Conservation (phyloP, 2,797 vertebrate genomes). For the Xenops minutus region DNA sequence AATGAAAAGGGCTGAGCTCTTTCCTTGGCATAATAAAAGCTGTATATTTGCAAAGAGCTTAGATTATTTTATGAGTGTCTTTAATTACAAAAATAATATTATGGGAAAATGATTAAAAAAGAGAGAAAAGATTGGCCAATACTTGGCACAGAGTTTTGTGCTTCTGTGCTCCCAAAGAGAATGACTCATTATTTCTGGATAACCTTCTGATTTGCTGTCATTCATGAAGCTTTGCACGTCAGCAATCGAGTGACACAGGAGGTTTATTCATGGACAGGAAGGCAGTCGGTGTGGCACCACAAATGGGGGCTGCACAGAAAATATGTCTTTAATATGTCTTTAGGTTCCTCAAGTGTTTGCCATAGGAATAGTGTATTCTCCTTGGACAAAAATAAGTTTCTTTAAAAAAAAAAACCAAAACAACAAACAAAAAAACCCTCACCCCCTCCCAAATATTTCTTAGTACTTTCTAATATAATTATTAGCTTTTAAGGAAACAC, state of each 20-base stretch:
- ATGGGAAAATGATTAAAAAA: fast-evolving
- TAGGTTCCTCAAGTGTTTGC: not conserved
- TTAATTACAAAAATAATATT: not conserved
- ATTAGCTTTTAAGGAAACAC: not conserved
- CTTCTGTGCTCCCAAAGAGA: not conserved
- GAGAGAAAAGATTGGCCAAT: not conserved
- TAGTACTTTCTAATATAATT: not conserved
- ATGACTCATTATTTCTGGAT: not conserved
- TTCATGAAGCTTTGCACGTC: not conserved
- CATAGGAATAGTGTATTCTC: not conserved
- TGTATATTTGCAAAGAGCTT: not conserved
- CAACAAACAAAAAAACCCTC: not conserved
- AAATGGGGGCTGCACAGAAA: not conserved
- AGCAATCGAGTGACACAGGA: not conserved
- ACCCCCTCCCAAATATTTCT: not conserved
- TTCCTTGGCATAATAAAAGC: not conserved
- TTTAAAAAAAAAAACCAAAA: not conserved
- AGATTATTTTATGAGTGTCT: not conserved
- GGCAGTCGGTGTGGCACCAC: not conserved
- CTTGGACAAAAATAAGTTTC: not conserved
- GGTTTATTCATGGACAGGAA: not conserved
- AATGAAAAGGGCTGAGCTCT: not conserved
- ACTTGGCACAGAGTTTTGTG: not conserved
- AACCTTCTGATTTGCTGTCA: not conserved
- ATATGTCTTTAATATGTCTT: not conserved